Evolutionary conservation across 2,888 invertebrate genomes (phyloP), one percentile per base, ranked within the genome.

Genomic region (Tipula confusa): DNA sequence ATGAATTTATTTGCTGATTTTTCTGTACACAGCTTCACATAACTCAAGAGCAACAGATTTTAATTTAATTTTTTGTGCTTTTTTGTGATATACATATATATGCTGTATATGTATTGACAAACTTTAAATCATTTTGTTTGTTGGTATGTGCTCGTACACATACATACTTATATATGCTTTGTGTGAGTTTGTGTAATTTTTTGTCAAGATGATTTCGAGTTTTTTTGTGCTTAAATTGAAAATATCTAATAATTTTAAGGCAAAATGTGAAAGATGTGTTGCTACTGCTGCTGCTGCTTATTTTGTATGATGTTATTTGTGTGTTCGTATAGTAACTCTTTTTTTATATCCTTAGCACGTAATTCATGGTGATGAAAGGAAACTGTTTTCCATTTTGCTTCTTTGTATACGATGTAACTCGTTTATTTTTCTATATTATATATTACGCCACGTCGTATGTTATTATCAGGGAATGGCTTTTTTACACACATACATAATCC

Each of bases 321-420:
- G 18, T 48, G 48, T 48, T 64, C 64, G 64, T 24, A n/a, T n/a
- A n/a, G n/a, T n/a, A 64, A 64, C 24, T 64, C 64, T 64, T 64
- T n/a, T n/a, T n/a, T 64, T 64, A 64, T 64, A 64, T 64, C 24
- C 24, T 24, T 64, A 3, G 64, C 64, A 64, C 64, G 64, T 64
- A 64, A 64, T 64, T 64, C 64, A 18, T 64, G 64, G 64, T 64
- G 64, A 64, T 64, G 64, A 64, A 64, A 64, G 64, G 64, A 64
- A 64, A 64, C 64, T 24, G 24, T 64, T 64, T 18, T n/a, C n/a
- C n/a, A n/a, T n/a, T n/a, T 43, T 36, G 6, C 9, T 4, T 24
- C 64, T 64, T 64, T 64, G 24, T 64, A 24, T 13, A 15, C 15
- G 33, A 43, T 43, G 43, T 43, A 6, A 43, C 15, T 36, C 36